These are phyloP conservation scores for Vandiemenella viatica DNA, from an alignment of 2,888 invertebrate genomes.

Conservation along the genomic window DNA sequence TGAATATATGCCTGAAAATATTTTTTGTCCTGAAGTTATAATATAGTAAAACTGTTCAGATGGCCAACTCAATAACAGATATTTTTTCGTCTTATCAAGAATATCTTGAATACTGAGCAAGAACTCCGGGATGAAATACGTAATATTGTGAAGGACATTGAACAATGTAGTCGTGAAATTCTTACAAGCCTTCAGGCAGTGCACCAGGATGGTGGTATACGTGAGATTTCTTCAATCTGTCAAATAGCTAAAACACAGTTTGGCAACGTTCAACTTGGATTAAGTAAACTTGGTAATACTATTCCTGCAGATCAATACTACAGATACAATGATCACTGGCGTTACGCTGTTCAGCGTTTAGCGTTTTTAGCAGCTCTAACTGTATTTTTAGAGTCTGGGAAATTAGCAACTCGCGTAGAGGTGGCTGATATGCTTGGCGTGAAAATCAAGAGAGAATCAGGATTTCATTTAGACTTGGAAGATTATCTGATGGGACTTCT, in stretches of 20 bases:
- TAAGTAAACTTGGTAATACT: conserved; percentile 43
- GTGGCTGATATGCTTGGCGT: conserved; percentile 68
- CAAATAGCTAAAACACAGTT: conserved; percentile 47
- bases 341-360: conserved; percentile 62
- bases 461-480: conserved; percentile 80
- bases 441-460: conserved; percentile 47
- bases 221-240: conserved; percentile 48
- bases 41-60: too few species aligned
- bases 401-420: conserved; percentile 56
- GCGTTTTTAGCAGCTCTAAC: conserved; percentile 63
- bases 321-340: conserved; percentile 80
- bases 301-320: conserved; percentile 69
- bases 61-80: neutral
- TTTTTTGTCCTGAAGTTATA: neutral
- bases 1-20: neutral
- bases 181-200: conserved; percentile 67
- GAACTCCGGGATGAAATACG: conserved; percentile 66
- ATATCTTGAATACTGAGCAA: conserved; percentile 57
- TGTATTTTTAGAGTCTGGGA: conserved; percentile 64
- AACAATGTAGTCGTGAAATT: conserved; percentile 62
- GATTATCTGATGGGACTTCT: conserved; percentile 77
- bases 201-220: conserved; percentile 50
- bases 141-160: conserved; percentile 56
- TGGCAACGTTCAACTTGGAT: conserved; percentile 46
- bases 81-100: neutral